Percentiles rank a stretch among this genome's conserved stretches.
Conservation (phyloP, 1,140 invertebrate genomes). For the Micrasema minimum region DNA sequence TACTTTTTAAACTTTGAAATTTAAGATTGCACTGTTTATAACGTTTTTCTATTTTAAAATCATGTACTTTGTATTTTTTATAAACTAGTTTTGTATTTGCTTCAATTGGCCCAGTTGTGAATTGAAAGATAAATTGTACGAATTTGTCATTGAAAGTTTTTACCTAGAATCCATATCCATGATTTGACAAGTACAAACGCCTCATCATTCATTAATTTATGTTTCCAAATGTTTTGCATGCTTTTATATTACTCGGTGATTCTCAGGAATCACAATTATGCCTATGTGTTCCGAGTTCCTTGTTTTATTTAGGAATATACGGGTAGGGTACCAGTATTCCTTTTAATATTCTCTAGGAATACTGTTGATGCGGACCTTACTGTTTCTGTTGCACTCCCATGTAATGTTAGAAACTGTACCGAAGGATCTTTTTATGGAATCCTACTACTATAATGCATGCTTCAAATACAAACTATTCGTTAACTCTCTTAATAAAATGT, state of each 20-base stretch:
- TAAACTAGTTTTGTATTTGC: conserved; percentile 44
- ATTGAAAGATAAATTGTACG: conserved; percentile 7
- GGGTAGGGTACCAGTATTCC: no score
- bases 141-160: conserved; percentile 10
- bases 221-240: conserved; percentile 20
- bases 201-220: background rate
- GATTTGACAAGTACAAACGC: conserved; percentile 21
- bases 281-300: background rate
- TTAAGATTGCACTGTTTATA: conserved; percentile 23
- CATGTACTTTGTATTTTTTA: conserved; percentile 23
- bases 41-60: conserved; percentile 25
- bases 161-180: conserved; percentile 17
- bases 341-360: no score
- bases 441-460: conserved; percentile 12
- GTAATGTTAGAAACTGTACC: no score
- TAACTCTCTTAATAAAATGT: conserved; percentile 21
- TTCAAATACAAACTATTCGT: conserved; percentile 18
- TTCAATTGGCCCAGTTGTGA: conserved; percentile 49
- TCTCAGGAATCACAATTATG: conserved; percentile 17
- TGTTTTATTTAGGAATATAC: conserved; percentile 14
- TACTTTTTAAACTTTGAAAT: conserved; percentile 29
- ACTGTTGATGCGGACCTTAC: conserved; percentile 3
- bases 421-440: no score
- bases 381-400: background rate
- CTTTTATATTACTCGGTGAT: conserved; percentile 19